phyloP scores from a whole-genome alignment of 2,113 vertebrate genomes.

The Pongo pygmaeus region DNA sequence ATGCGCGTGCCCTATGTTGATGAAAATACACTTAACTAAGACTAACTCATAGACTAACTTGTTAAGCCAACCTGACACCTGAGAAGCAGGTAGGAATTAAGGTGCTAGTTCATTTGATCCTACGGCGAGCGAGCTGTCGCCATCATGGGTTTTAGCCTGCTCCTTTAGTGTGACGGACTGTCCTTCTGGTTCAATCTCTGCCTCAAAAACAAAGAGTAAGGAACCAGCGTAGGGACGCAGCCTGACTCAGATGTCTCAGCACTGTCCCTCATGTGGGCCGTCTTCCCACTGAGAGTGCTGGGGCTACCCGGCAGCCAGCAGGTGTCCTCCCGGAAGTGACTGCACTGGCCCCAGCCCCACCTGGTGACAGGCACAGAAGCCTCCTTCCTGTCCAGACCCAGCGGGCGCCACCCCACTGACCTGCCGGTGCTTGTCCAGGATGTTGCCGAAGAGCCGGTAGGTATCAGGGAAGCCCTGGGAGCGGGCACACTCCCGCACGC shows the following conservation, averaged over 20 bases:
- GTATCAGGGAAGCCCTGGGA: constrained; percentile 98
- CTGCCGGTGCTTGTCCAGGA: constrained; percentile 97
- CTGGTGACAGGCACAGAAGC: not conserved
- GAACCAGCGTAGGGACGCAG: no score
- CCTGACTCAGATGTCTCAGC: no score
- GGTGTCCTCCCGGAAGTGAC: not conserved
- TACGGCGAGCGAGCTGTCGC: no score
- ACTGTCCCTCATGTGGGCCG: no score
- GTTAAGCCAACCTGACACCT: not conserved
- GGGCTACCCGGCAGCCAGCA: no score
- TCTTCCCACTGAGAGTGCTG: no score
- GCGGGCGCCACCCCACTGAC: constrained; percentile 37
- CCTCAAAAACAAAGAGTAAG: not conserved
- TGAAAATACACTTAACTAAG: not conserved
- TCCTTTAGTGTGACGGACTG: no score
- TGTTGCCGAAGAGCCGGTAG: constrained; percentile 95
- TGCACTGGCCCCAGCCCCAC: no score
- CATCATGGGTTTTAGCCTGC: not conserved
- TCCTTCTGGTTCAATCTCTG: not conserved
- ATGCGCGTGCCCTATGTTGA: fast-evolving
- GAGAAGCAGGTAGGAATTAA: not conserved
- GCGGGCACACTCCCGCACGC: constrained; percentile 94
- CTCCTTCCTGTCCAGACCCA: not conserved
- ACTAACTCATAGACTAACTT: not conserved
- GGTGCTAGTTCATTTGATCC: not conserved